Evolutionary conservation across 2,888 invertebrate genomes (phyloP).

Genomic region (Amitus sp.): DNA sequence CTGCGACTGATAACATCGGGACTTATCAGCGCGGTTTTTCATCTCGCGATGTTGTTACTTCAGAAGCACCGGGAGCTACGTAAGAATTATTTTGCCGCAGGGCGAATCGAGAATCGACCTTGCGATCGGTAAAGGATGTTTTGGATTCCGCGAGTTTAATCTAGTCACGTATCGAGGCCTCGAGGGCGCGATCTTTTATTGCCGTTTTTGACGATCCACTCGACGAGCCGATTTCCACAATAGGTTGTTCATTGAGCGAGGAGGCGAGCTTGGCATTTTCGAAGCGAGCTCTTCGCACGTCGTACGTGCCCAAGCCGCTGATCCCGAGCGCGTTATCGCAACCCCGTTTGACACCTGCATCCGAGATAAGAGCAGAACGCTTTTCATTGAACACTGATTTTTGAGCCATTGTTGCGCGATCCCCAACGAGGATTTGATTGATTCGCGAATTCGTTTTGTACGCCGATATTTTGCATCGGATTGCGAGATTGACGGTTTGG

Average conservation of each 20-base stretch:
- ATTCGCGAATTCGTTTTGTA: too few relatives aligned
- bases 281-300: slow-evolving; percentile 20
- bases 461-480: too few relatives aligned
- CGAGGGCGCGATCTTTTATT: slow-evolving; percentile 25
- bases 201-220: slow-evolving; percentile 35
- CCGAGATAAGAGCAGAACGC: background rate
- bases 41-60: background rate
- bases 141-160: background rate
- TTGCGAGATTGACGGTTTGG: too few relatives aligned
- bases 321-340: slow-evolving; percentile 6
- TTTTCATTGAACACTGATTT: background rate
- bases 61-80: background rate
- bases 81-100: background rate
- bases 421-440: too few relatives aligned
- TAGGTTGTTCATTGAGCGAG: too few relatives aligned
- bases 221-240: slow-evolving; percentile 31
- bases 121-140: background rate
- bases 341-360: background rate
- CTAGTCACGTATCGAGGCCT: background rate
- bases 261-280: too few relatives aligned
- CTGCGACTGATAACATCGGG: background rate
- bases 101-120: background rate
- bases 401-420: too few relatives aligned
- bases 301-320: slow-evolving; percentile 12
- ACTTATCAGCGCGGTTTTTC: background rate